These are phyloP conservation scores for Tyrophagus putrescentiae DNA, from an alignment of 1,140 invertebrate species.

Conservation along the genomic window DNA sequence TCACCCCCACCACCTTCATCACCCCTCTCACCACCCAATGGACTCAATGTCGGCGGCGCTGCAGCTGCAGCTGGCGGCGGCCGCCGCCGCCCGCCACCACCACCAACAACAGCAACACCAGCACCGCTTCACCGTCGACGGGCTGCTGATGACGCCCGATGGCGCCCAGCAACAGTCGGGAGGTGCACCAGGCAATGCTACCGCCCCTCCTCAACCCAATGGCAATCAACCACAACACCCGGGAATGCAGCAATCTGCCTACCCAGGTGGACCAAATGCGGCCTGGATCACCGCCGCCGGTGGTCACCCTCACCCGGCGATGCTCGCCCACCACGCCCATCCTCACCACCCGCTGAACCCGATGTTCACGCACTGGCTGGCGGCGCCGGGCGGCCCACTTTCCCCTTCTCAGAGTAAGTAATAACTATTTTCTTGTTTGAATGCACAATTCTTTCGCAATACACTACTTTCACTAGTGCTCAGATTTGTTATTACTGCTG, in stretches of 20 bases:
- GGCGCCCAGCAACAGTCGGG: too few relatives aligned
- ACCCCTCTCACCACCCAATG: background rate
- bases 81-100: conserved; percentile 2
- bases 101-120: too few relatives aligned
- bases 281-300: too few relatives aligned
- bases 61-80: conserved; percentile 12
- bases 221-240: too few relatives aligned
- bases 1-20: background rate
- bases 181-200: too few relatives aligned
- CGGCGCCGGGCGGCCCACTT: background rate
- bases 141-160: background rate
- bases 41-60: conserved; percentile 8
- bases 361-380: conserved; percentile 9
- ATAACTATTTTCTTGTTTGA: too few relatives aligned
- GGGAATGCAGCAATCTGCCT: too few relatives aligned
- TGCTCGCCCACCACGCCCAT: background rate
- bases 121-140: conserved; percentile 14
- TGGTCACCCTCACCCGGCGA: background rate
- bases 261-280: background rate
- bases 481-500: too few relatives aligned
- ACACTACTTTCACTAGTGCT: too few relatives aligned
- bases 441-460: too few relatives aligned
- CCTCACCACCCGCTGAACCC: conserved; percentile 9
- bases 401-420: conserved; percentile 16
- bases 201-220: too few relatives aligned